phyloP scores from a whole-genome alignment of 2,888 invertebrate species.

The Campopleginae sp. region DNA sequence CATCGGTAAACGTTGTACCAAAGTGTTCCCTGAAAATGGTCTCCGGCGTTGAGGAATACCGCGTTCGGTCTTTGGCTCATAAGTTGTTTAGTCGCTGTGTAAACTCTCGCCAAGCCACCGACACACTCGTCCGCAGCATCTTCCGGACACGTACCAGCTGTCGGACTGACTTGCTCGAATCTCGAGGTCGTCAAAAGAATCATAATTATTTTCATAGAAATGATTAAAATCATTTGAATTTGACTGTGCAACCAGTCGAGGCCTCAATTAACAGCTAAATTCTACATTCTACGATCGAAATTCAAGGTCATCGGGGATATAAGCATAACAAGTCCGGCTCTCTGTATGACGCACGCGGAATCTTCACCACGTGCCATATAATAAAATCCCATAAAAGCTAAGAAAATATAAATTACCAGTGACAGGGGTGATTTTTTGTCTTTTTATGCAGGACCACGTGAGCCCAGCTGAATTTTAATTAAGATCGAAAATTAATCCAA shows the following conservation, averaged over 20 bases:
- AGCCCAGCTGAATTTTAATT: too few relatives aligned
- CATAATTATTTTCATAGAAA: too few relatives aligned
- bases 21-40: constrained; percentile 94
- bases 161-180: constrained; percentile 87
- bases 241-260: not conserved
- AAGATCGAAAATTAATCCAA: too few relatives aligned
- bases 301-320: not conserved
- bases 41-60: constrained; percentile 92
- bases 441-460: too few relatives aligned
- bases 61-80: constrained; percentile 86
- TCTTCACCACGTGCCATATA: not conserved
- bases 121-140: constrained; percentile 86
- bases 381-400: constrained; percentile 26
- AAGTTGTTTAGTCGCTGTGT: constrained; percentile 83
- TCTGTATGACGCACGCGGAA: constrained; percentile 3
- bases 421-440: too few relatives aligned
- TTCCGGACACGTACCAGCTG: constrained; percentile 86
- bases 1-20: constrained; percentile 92
- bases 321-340: not conserved
- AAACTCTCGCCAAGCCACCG: constrained; percentile 89
- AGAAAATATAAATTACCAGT: too few relatives aligned
- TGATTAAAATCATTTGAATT: constrained; percentile 1
- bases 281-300: not conserved
- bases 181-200: constrained; percentile 80
- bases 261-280: constrained; percentile 1